Percentiles rank a stretch among this genome's conserved stretches.
phyloP scores from a whole-genome alignment of 1,140 invertebrate species.

The Drosophila repletoides region DNA sequence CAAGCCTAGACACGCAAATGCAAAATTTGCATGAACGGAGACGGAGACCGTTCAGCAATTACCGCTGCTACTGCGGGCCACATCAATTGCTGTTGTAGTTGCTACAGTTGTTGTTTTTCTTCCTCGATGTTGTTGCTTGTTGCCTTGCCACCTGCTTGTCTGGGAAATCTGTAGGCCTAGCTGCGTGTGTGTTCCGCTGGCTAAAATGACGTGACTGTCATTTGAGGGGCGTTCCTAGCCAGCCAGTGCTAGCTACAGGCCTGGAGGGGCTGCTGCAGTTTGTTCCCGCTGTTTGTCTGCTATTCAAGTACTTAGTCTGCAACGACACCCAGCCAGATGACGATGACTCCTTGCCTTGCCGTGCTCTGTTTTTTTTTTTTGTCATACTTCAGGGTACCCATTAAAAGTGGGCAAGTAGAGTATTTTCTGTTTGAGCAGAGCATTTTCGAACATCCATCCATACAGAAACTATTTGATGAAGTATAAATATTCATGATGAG shows the following conservation, averaged over 20 bases:
- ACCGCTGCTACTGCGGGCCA: conserved; percentile 63
- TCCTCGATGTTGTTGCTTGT: conserved; percentile 22
- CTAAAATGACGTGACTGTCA: conserved; percentile 76
- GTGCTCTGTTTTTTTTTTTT: conserved; percentile 61
- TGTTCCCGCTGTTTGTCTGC: conserved; percentile 16
- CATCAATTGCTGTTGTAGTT: conserved; percentile 49
- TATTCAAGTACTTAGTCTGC: conserved; percentile 67
- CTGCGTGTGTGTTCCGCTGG: conserved; percentile 75
- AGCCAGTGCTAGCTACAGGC: not conserved
- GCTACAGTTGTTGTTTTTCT: conserved; percentile 11
- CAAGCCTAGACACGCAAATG: conserved; percentile 42
- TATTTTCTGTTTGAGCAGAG: no score
- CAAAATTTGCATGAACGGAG: conserved; percentile 63
- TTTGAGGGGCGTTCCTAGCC: conserved; percentile 26
- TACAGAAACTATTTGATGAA: no score
- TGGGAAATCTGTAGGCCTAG: conserved; percentile 55
- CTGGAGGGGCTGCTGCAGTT: conserved; percentile 9
- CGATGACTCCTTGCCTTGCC: conserved; percentile 26
- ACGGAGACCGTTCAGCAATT: conserved; percentile 50
- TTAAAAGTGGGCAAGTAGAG: no score
- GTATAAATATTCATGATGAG: no score
- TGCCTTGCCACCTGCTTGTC: conserved; percentile 75
- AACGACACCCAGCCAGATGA: conserved; percentile 53
- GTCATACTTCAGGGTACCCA: no score
- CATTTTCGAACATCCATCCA: no score